Conservation (phyloP, 2,888 invertebrate genomes). For the Steinernema hermaphroditum region DNA sequence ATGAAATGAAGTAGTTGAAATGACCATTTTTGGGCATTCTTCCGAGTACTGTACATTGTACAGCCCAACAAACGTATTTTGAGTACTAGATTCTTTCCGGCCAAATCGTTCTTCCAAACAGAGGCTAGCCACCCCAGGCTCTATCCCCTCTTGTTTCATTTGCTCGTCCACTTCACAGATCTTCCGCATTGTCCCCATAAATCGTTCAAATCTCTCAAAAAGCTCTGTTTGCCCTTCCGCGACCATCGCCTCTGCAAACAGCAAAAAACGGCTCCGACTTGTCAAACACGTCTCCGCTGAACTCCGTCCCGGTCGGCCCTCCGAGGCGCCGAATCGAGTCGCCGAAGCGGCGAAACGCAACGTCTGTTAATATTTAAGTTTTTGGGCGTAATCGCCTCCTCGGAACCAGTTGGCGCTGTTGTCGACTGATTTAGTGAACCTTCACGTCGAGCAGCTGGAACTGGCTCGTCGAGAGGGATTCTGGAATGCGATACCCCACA, state of each 20-base stretch:
- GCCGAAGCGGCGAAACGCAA: background rate
- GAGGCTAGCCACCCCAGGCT: too few relatives aligned
- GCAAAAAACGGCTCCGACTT: background rate
- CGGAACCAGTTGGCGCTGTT: constrained; percentile 5
- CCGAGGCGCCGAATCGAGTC: too few relatives aligned
- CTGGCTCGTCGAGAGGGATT: constrained; percentile 28
- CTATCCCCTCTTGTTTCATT: too few relatives aligned
- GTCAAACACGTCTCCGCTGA: background rate
- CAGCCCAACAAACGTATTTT: too few relatives aligned
- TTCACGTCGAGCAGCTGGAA: constrained; percentile 9
- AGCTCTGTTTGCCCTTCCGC: background rate
- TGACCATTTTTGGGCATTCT: too few relatives aligned
- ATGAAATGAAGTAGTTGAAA: too few relatives aligned
- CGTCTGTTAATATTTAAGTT: background rate
- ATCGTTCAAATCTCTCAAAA: background rate
- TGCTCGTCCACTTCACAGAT: too few relatives aligned
- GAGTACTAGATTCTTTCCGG: too few relatives aligned
- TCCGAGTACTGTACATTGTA: too few relatives aligned
- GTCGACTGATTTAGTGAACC: constrained; percentile 20
- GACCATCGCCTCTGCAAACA: background rate
- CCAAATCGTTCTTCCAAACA: too few relatives aligned
- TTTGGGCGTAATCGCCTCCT: background rate
- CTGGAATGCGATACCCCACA: constrained; percentile 16
- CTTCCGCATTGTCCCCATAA: too few relatives aligned
- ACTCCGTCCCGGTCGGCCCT: too few relatives aligned